Percentiles rank a stretch among this genome's conserved stretches.
Conservation (phyloP, 2,888 invertebrate genomes). For the Erynnis tages region DNA sequence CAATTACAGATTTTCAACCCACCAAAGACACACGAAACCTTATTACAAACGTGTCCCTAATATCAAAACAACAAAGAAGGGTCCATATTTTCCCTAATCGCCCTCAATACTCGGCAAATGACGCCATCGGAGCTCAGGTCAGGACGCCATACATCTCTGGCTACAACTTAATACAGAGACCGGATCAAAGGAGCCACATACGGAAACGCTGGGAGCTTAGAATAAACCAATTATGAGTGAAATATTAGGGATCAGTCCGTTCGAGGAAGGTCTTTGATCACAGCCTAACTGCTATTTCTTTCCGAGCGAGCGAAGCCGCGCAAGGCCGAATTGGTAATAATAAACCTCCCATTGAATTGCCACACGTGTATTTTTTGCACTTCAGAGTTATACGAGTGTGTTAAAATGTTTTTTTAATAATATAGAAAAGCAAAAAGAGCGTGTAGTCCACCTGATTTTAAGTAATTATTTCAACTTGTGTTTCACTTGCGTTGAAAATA, state of each 20-base stretch:
- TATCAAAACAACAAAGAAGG: conserved; percentile 24
- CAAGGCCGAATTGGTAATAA: conserved; percentile 43
- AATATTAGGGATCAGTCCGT: conserved; percentile 79
- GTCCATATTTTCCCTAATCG: conserved; percentile 26
- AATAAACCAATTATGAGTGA: conserved; percentile 82
- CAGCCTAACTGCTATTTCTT: conserved; percentile 68
- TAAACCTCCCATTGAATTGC: conserved; percentile 2
- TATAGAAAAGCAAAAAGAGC: no score
- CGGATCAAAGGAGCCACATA: conserved; percentile 77
- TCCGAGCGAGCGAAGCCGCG: conserved; percentile 52
- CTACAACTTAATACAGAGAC: conserved; percentile 74
- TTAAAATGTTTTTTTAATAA: no score
- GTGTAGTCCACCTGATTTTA: no score
- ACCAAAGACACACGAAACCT: conserved; percentile 15
- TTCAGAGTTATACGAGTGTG: no score
- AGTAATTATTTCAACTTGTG: no score
- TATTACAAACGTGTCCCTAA: conserved; percentile 24
- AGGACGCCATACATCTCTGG: conserved; percentile 69
- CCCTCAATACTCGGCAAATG: conserved; percentile 48
- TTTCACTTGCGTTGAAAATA: no score
- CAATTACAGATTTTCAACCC: no score
- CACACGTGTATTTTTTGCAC: conserved; percentile 6
- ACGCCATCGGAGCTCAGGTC: conserved; percentile 67
- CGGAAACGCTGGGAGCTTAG: conserved; percentile 76
- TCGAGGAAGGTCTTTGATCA: conserved; percentile 74